These are phyloP conservation scores for Sinohyriopsis cumingii DNA, from an alignment of 2,888 invertebrate genomes.

Conservation along the genomic window DNA sequence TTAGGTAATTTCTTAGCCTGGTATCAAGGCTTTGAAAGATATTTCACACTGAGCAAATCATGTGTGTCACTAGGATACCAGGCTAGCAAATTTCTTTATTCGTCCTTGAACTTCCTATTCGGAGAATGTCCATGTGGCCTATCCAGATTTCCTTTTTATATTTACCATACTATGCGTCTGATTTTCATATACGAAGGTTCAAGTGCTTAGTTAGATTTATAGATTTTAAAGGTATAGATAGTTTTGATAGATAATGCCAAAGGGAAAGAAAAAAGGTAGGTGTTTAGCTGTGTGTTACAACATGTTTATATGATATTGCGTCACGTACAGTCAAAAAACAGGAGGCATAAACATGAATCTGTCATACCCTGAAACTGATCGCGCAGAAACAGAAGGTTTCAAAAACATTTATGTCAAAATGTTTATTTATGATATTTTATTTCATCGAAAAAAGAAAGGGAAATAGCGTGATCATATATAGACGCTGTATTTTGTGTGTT, in stretches of 20 bases:
- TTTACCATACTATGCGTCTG: conserved; percentile 44
- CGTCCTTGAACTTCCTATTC: conserved; percentile 27
- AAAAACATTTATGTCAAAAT: no score
- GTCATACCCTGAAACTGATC: no score
- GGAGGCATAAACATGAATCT: no score
- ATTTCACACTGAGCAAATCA: no score
- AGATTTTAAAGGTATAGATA: conserved; percentile 47
- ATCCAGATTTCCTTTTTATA: conserved; percentile 36
- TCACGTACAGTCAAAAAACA: neutral
- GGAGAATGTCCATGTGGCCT: conserved; percentile 54
- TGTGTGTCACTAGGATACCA: rapidly evolving
- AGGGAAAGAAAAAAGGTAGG: conserved; percentile 58
- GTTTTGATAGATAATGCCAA: conserved; percentile 59
- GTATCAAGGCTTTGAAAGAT: no score
- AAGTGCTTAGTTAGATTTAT: conserved; percentile 49
- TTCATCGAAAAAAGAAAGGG: no score
- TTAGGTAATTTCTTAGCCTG: no score
- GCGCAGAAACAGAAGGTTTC: no score
- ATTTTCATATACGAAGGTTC: conserved; percentile 60
- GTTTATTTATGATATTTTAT: no score
- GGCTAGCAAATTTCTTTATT: conserved; percentile 6
- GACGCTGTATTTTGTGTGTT: no score
- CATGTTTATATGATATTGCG: neutral
- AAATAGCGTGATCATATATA: no score
- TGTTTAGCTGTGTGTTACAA: conserved; percentile 1